A percentile compares a stretch with the other conserved stretches of the same genome.
Conservation (phyloP, 2,888 invertebrate species). For the Lypha dubia region DNA sequence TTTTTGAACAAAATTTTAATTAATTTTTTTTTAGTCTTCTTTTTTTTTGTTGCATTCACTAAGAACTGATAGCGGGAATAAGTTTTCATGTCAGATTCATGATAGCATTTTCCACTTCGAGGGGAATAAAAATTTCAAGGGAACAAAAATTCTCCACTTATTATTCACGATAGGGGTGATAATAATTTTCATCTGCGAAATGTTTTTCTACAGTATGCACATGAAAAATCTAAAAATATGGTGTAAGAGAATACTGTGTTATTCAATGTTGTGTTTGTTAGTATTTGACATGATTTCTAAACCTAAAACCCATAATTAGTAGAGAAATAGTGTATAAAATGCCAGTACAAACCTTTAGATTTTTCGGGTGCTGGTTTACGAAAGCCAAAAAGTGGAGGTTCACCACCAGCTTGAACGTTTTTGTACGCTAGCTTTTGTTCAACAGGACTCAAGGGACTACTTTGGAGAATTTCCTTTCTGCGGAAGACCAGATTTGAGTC, state of each 20-base stretch:
- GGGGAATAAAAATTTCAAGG: too few species aligned
- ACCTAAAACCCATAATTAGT: conserved; percentile 10
- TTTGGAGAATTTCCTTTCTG: conserved; percentile 87
- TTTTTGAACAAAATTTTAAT: too few species aligned
- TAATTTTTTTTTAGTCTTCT: too few species aligned
- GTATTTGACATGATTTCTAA: neutral
- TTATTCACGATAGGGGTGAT: too few species aligned
- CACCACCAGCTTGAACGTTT: conserved; percentile 95
- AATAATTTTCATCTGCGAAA: too few species aligned
- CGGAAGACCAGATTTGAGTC: conserved; percentile 94
- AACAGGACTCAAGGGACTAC: conserved; percentile 89
- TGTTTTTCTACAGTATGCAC: too few species aligned
- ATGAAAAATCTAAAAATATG: neutral
- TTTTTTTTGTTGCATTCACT: too few species aligned
- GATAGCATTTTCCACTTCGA: too few species aligned
- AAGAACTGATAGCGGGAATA: too few species aligned
- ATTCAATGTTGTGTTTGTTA: conserved; percentile 30
- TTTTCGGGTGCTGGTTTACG: conserved; percentile 94
- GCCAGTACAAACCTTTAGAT: conserved; percentile 87
- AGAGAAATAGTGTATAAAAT: neutral
- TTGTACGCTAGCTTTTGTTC: conserved; percentile 94
- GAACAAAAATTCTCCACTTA: too few species aligned
- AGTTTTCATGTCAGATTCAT: too few species aligned
- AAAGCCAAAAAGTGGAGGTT: conserved; percentile 96
- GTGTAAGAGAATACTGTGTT: neutral